Base-by-base conservation (phyloP, 2,113 vertebrate genomes). In the Trochalopteron elliotii region DNA sequence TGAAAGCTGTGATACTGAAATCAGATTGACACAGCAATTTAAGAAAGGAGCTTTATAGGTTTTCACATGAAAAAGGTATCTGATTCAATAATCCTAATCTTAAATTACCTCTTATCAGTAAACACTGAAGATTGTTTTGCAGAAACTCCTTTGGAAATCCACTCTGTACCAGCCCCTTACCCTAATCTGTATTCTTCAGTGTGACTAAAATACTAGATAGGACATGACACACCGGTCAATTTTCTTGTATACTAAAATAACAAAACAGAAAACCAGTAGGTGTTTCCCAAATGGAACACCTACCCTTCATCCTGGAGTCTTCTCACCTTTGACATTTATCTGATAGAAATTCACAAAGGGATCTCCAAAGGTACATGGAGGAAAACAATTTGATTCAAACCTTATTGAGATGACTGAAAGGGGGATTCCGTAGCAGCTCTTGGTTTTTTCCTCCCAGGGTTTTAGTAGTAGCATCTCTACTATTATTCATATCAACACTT, bases 361-460 rank as follows among this genome's bases (percentile, higher is more conserved):
- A 19, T 40, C 27, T 63, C n/a, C 65, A 92, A 53, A 82, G 15
- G 64, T 14, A 86, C 12, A 56, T 1, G 5, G 7, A 83, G 3
- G 6, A 67, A 83, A 85, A 9, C 2, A 21, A 24, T 19, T 47
- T 65, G 19, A 64, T 44, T 65, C 16, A 84, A 84, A 84, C 5
- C 8, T 64, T 28, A 60, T 2, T 31, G 39, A 71, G 18, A 56
- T 47, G 22, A 83, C 44, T 85, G 39, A 85, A 30, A 76, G 33
- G 6, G 39, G 52, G 15, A 69, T 47, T 60, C 24, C 1, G 0
- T 20, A 67, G 52, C 11, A 55, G 17, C 2, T 60, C 2, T 15
- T 52, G 15, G 2, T 3, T 12, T 19, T 31, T 3, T n/a, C 3
- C 7, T 8, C 14, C 3, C 28, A 23, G 3, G 10, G 12, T 71